A percentile compares a stretch with the other conserved stretches of the same genome.
Conservation (phyloP, 1,140 invertebrate genomes). For the Rhyzopertha dominica region DNA sequence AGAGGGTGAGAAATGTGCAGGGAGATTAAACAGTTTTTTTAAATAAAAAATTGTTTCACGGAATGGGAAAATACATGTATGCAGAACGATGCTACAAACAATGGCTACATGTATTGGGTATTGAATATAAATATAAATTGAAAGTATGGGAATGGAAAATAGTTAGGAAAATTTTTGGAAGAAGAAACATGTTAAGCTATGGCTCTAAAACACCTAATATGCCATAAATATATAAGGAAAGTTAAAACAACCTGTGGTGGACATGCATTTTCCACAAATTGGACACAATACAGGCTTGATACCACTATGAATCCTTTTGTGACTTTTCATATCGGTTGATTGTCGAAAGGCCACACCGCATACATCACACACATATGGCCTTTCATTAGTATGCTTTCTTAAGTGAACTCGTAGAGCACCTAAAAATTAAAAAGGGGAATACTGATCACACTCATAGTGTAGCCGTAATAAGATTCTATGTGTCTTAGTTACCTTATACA, state of each 20-base stretch:
- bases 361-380: constrained; percentile 56
- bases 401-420: constrained; percentile 41
- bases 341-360: constrained; percentile 56
- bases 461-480: not conserved
- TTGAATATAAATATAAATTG: too few relatives aligned
- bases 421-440: constrained; percentile 7
- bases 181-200: too few relatives aligned
- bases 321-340: constrained; percentile 24
- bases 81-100: too few relatives aligned
- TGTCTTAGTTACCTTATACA: not conserved
- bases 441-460: not conserved
- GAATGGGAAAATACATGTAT: too few relatives aligned
- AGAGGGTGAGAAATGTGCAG: too few relatives aligned
- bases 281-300: constrained; percentile 21
- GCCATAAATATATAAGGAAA: not conserved
- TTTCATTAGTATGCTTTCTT: constrained; percentile 55
- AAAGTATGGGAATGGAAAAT: too few relatives aligned
- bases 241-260: constrained; percentile 21
- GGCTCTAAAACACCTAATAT: too few relatives aligned
- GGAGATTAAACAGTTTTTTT: too few relatives aligned
- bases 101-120: too few relatives aligned
- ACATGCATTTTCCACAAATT: constrained; percentile 26
- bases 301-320: constrained; percentile 20
- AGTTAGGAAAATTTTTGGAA: too few relatives aligned
- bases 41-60: too few relatives aligned